Evolutionary conservation across 2,113 vertebrate species (phyloP).

Genomic region (Blennius ocellaris): DNA sequence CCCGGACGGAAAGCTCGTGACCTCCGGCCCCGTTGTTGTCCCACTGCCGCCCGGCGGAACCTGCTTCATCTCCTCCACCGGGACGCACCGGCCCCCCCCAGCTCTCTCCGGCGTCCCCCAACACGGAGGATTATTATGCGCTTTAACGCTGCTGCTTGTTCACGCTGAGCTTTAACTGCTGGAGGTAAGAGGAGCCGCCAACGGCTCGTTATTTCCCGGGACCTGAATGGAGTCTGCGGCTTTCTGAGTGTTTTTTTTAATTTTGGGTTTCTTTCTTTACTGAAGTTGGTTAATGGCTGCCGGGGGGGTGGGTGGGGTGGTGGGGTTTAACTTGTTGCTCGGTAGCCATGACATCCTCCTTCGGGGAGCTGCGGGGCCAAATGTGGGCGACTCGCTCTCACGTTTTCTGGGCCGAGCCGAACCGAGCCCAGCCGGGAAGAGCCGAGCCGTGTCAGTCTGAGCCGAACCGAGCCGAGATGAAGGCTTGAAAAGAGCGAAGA

Average conservation of each 20-base stretch:
- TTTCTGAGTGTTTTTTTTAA: not conserved
- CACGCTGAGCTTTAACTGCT: constrained; percentile 56
- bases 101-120: not conserved
- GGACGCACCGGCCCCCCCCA: constrained; percentile 1
- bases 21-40: too few relatives aligned
- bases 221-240: not conserved
- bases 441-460: too few relatives aligned
- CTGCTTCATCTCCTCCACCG: too few relatives aligned
- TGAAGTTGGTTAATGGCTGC: constrained; percentile 39
- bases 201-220: not conserved
- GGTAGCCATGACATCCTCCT: constrained; percentile 66
- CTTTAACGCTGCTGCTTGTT: constrained; percentile 38
- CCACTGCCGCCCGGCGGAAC: not conserved
- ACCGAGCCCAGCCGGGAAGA: constrained; percentile 4
- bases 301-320: too few relatives aligned
- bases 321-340: constrained; percentile 62
- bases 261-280: not conserved
- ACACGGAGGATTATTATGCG: constrained; percentile 66
- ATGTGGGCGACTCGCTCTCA: constrained; percentile 43
- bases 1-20: not conserved
- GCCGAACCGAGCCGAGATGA: constrained; percentile 2
- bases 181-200: constrained; percentile 63
- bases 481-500: too few relatives aligned
- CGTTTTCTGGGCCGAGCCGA: constrained; percentile 50
- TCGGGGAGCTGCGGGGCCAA: constrained; percentile 27